Conservation (phyloP, 2,113 vertebrate genomes). For the Heteronetta atricapilla region DNA sequence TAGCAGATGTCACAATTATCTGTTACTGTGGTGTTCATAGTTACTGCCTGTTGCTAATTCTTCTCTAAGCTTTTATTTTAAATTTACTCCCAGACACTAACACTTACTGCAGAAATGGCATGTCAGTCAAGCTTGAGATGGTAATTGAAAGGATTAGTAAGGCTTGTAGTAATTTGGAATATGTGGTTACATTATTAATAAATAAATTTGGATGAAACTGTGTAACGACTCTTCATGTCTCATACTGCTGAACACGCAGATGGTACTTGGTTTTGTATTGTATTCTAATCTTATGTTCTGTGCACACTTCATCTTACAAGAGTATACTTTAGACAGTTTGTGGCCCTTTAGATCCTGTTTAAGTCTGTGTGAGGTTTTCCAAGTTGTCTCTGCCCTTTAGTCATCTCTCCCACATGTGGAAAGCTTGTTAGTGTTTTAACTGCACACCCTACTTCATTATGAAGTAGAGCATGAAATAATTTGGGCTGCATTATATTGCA, state of each 20-base stretch:
- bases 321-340: fast-evolving
- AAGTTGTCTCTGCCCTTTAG: no score
- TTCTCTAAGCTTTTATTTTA: slow-evolving; percentile 10
- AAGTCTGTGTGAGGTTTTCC: fast-evolving
- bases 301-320: no score
- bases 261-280: fast-evolving
- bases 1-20: not conserved
- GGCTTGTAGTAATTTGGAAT: slow-evolving; percentile 60
- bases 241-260: fast-evolving
- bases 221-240: not conserved
- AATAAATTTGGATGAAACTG: slow-evolving; percentile 68
- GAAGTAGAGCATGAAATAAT: not conserved
- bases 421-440: no score
- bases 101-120: slow-evolving; percentile 18
- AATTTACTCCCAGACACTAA: not conserved
- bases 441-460: fast-evolving
- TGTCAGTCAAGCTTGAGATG: not conserved
- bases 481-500: fast-evolving
- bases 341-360: fast-evolving
- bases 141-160: slow-evolving; percentile 2
- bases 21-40: not conserved
- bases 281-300: no score
- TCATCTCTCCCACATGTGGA: fast-evolving
- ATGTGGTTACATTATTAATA: slow-evolving; percentile 73
- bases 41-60: not conserved